Evolutionary conservation across 2,113 vertebrate species (phyloP).

Genomic region (Gobio gobio): DNA sequence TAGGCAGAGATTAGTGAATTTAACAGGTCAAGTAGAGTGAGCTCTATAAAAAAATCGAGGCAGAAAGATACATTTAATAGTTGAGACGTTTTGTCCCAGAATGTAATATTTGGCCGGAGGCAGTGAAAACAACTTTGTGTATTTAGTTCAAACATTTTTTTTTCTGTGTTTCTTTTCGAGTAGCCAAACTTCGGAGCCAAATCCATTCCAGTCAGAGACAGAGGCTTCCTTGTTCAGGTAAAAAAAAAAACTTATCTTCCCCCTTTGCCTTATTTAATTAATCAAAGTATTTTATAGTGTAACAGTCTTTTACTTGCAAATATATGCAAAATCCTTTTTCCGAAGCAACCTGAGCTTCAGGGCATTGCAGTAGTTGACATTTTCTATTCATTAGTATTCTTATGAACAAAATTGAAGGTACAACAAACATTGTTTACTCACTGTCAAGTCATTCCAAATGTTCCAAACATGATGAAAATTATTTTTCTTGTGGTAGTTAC

Average conservation of each 20-base stretch:
- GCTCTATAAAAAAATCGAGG: background rate
- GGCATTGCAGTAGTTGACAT: constrained; percentile 7
- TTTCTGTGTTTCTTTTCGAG: constrained; percentile 49
- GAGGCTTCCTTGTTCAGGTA: constrained; percentile 91
- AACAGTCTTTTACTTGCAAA: constrained; percentile 7
- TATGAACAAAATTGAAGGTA: constrained; percentile 3
- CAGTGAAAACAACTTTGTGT: background rate
- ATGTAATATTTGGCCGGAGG: background rate
- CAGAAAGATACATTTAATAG: background rate
- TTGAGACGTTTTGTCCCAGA: background rate
- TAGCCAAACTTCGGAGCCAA: constrained; percentile 87
- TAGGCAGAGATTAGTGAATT: background rate
- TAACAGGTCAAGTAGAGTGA: background rate
- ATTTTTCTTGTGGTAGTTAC: background rate
- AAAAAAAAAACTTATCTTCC: constrained; percentile 23
- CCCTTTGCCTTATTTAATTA: background rate
- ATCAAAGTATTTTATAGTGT: background rate
- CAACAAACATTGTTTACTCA: background rate
- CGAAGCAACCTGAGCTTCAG: background rate
- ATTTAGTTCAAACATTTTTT: background rate
- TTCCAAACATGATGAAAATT: background rate
- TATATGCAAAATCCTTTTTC: background rate
- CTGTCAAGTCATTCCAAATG: background rate
- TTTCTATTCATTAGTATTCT: constrained; percentile 23
- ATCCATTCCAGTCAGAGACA: constrained; percentile 81